A percentile compares a stretch with the other conserved stretches of the same genome.
Conservation (phyloP, 92 coral and sea anemone genomes). For the Actinostola sp. region DNA sequence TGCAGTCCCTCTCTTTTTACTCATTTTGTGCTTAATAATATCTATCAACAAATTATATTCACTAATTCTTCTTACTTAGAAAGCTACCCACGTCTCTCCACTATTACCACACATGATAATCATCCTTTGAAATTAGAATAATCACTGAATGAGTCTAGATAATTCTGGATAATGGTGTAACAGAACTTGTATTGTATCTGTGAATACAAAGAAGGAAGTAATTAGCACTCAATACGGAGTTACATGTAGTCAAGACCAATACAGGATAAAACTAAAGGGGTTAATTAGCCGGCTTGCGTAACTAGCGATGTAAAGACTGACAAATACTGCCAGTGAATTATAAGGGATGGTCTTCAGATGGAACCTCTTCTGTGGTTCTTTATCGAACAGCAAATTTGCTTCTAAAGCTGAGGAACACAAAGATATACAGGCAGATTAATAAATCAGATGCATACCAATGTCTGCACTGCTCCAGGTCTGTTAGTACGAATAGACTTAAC, state of each 20-base stretch:
- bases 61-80: too few species aligned
- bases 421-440: neutral
- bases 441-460: conserved; percentile 8
- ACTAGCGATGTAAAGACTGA: too few species aligned
- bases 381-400: neutral
- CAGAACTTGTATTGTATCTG: conserved; percentile 42
- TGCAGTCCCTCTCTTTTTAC: too few species aligned
- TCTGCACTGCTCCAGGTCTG: conserved; percentile 46
- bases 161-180: conserved; percentile 12
- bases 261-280: too few species aligned
- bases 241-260: neutral
- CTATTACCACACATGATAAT: neutral
- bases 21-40: too few species aligned
- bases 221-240: too few species aligned
- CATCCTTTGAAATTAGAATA: conserved; percentile 21
- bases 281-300: too few species aligned
- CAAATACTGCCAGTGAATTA: too few species aligned
- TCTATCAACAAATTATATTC: too few species aligned
- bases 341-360: too few species aligned
- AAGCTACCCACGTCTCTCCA: too few species aligned
- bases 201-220: neutral
- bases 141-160: conserved; percentile 30
- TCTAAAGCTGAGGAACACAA: neutral
- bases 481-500: conserved; percentile 34
- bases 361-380: too few species aligned